Base-by-base conservation (phyloP, 2,888 invertebrate genomes). In the Xylota sylvarum region DNA sequence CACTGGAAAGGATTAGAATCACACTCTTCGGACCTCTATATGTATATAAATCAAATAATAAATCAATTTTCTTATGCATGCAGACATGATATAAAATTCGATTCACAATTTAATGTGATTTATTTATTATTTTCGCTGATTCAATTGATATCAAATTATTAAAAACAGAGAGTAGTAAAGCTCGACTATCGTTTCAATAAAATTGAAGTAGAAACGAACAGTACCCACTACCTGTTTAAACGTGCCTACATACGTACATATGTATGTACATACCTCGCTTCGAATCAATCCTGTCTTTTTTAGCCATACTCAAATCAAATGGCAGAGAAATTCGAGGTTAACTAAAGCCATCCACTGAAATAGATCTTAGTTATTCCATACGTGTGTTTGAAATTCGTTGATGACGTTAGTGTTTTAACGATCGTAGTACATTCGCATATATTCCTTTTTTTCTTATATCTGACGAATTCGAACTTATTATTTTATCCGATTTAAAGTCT, bases 331-430 rank as follows among this genome's bases (percentile, higher is more conserved):
- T 37, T 46, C 23, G 30, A 43, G 56, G 56, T 37, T 70, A 17
- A 14, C 50, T 4, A 10, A 62, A 4, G n/a, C 23, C 35, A 70
- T 35, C n/a, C 12, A 14, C 4, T 46, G 40, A 30, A 80, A 74
- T 65, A 80, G 74, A 80, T 55, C 58, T 78, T 62, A 78, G 72
- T 72, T 73, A 35, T 23, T 60, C 14, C 35, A 52, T 80, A 50
- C 46, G 19, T 74, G 60, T 67, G 17, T 74, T 35, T 17, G 58
- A 46, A 30, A 30, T 32, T 73, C 19, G 32, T 67, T 40, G 43
- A 32, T 48, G 64, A 56, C 12, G 48, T 10, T 14, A 10, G 27
- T 17, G 12, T 17, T 7, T 19, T 0, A 19, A n/a, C 17, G 23
- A 37, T 37, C 30, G 37, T 6, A 52, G 30, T 69, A 12, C 10